Percentiles rank a stretch among this genome's conserved stretches.
These are phyloP conservation scores for Agriopis leucophaearia DNA, from an alignment of 2,888 invertebrate species.

Conservation along the genomic window DNA sequence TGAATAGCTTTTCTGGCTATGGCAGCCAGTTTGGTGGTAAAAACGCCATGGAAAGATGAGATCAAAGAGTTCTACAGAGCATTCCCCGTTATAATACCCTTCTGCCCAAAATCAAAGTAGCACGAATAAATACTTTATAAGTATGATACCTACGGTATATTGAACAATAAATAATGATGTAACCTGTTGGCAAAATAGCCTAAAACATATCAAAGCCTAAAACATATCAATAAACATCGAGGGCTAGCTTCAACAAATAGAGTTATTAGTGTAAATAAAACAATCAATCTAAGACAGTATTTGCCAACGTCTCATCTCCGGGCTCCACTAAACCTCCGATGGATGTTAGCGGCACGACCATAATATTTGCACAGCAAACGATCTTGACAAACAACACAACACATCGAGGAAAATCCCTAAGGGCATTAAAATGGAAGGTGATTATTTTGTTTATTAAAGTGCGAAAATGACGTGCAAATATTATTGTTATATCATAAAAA, in stretches of 20 bases:
- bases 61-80: too few species aligned
- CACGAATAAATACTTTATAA: too few species aligned
- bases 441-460: slow-evolving; percentile 3
- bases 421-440: neutral
- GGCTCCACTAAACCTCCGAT: slow-evolving; percentile 57
- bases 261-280: slow-evolving; percentile 17
- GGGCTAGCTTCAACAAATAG: slow-evolving; percentile 4
- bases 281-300: slow-evolving; percentile 40
- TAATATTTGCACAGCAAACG: slow-evolving; percentile 55
- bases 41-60: neutral
- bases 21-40: too few species aligned
- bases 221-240: slow-evolving; percentile 4
- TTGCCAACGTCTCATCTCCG: slow-evolving; percentile 44
- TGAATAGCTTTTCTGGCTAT: too few species aligned
- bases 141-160: neutral
- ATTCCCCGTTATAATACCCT: too few species aligned
- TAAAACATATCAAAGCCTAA: too few species aligned
- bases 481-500: neutral
- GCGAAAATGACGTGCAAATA: neutral
- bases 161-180: slow-evolving; percentile 7
- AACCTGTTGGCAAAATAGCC: neutral
- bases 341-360: slow-evolving; percentile 64
- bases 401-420: slow-evolving; percentile 26
- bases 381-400: slow-evolving; percentile 59
- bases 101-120: too few species aligned